Evolutionary conservation across 2,113 vertebrate species (phyloP), one percentile per base, ranked within the genome.

Genomic region (Kryptolebias marmoratus): DNA sequence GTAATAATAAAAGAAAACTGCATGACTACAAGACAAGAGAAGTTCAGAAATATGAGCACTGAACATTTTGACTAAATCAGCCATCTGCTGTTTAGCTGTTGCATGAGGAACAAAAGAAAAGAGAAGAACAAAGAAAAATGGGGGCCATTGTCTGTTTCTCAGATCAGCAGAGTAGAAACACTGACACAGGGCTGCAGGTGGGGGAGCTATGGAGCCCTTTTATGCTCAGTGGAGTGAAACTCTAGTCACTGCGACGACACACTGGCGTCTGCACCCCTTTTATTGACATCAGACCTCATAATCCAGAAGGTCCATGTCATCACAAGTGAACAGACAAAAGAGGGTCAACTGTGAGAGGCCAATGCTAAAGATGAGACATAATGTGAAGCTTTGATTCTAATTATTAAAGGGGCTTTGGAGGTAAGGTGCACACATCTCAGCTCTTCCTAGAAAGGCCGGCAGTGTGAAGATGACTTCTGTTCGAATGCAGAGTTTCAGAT

Each of bases 81-180:
- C 71, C 82, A 84, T 82, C 85, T 81, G 87, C 68, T 69, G 27
- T 81, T 64, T 68, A 71, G 59, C 59, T 69, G 63, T 82, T 63
- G 58, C 18, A 36, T 31, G 31, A 47, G 63, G 58, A 74, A 80
- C 63, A 81, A 66, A 84, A n/a, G 12, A 73, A 42, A 42, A 42
- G 39, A 42, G 39, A 36, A 36, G 39, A 42, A 42, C 39, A 42
- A 42, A 42, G 39, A 9, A 42, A 42, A 36, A 13, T 11, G 32
- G 48, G 48, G n/a, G 27, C 67, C 72, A 42, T 64, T 62, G 70
- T 16, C 15, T 36, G 54, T 39, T 10, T 69, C 67, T 87, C 76
- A 61, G 85, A 81, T 87, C 81, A 72, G 56, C 64, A 45, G 62
- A 74, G 74, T 30, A 65, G 67, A 85, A 77, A 73, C 68, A 64